Evolutionary conservation across 1,140 invertebrate species (phyloP).

Genomic region (Drosophila sp.): DNA sequence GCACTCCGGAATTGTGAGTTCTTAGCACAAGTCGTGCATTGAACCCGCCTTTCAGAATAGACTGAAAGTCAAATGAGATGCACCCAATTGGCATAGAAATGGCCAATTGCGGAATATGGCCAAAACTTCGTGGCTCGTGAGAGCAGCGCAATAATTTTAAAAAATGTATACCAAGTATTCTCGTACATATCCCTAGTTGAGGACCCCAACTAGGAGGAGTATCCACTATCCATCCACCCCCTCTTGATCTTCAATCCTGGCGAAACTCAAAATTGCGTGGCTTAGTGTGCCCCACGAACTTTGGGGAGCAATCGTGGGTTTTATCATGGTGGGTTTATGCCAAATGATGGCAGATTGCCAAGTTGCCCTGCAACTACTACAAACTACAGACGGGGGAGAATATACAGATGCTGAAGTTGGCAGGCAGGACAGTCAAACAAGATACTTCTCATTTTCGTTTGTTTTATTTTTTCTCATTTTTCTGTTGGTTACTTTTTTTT

Average conservation of each 20-base stretch:
- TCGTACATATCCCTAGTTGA: slow-evolving; percentile 55
- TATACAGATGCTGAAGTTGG: neutral
- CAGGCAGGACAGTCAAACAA: slow-evolving; percentile 39
- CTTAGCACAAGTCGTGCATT: slow-evolving; percentile 45
- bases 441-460: slow-evolving; percentile 45
- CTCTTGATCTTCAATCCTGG: slow-evolving; percentile 4
- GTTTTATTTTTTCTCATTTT: slow-evolving; percentile 70
- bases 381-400: slow-evolving; percentile 24
- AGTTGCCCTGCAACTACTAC: slow-evolving; percentile 52
- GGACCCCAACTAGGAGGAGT: slow-evolving; percentile 57
- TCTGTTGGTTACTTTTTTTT: slow-evolving; percentile 59
- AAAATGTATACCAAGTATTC: slow-evolving; percentile 61
- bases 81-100: slow-evolving; percentile 66
- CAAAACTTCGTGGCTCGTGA: slow-evolving; percentile 54
- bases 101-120: slow-evolving; percentile 60
- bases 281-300: slow-evolving; percentile 66
- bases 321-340: slow-evolving; percentile 76
- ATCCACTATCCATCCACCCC: slow-evolving; percentile 22
- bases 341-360: slow-evolving; percentile 82
- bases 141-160: slow-evolving; percentile 69
- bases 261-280: slow-evolving; percentile 62
- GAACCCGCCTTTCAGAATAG: slow-evolving; percentile 41
- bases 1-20: slow-evolving; percentile 5
- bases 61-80: slow-evolving; percentile 27
- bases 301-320: slow-evolving; percentile 70